phyloP scores from a whole-genome alignment of 2,797 vertebrate species.

The Valencia hispanica region DNA sequence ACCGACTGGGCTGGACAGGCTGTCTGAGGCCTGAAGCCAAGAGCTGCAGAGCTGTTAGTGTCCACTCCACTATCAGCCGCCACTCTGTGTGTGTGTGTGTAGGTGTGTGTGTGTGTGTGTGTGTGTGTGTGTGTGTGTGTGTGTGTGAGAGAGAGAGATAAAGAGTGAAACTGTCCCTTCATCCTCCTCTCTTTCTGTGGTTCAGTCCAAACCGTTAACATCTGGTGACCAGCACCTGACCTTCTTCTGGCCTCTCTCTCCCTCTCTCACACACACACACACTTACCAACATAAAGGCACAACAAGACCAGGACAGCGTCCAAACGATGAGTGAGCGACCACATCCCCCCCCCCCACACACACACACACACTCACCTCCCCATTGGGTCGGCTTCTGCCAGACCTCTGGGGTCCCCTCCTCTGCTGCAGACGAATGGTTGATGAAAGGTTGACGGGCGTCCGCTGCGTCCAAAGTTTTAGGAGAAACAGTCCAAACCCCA shows the following conservation, averaged over 20 bases:
- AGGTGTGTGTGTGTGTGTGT: constrained; percentile 47
- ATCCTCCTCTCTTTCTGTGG: constrained; percentile 58
- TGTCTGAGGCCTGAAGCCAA: constrained; percentile 55
- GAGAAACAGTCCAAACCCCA: constrained; percentile 67
- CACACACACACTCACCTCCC: constrained; percentile 29
- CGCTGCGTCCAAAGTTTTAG: constrained; percentile 61
- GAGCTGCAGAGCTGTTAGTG: constrained; percentile 76
- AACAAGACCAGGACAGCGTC: constrained; percentile 52
- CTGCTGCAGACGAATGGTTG: constrained; percentile 68
- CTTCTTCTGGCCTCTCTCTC: constrained; percentile 53
- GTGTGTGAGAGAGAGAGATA: constrained; percentile 22
- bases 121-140: constrained; percentile 11
- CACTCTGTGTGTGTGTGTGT: constrained; percentile 56
- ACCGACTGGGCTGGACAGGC: constrained; percentile 55
- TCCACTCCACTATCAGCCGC: constrained; percentile 76
- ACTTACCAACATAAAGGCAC: constrained; percentile 36
- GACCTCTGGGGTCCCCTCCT: constrained; percentile 66
- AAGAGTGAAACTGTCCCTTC: constrained; percentile 60
- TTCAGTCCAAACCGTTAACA: constrained; percentile 82
- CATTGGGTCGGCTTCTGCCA: constrained; percentile 55
- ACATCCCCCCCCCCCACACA: constrained; percentile 19
- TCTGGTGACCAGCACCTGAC: constrained; percentile 82
- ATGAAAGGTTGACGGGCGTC: constrained; percentile 78
- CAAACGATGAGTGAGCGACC: constrained; percentile 78
- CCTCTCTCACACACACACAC: constrained; percentile 9